A percentile compares a stretch with the other conserved stretches of the same genome.
These are phyloP conservation scores for Procambarus clarkii DNA, from an alignment of 1,140 invertebrate genomes.

Conservation along the genomic window DNA sequence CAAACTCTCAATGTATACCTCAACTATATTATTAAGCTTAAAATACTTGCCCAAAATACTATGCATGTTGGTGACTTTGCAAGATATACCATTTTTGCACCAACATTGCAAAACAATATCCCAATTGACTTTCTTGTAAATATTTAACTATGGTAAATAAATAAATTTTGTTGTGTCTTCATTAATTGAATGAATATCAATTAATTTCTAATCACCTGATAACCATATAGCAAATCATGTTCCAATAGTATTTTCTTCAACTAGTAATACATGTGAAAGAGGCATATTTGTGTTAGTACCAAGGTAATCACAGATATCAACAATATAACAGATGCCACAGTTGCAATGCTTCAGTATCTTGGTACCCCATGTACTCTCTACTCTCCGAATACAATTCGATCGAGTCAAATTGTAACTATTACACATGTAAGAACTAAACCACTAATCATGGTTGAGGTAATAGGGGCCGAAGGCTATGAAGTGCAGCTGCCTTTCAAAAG, in stretches of 20 bases:
- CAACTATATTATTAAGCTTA: no score
- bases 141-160: no score
- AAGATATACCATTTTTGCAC: background rate
- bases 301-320: background rate
- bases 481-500: background rate
- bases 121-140: no score
- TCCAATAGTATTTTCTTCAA: background rate
- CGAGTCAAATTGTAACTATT: conserved; percentile 1
- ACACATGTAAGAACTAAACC: background rate
- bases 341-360: background rate
- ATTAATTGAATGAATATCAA: background rate
- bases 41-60: no score
- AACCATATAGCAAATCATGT: background rate
- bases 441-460: background rate
- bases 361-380: background rate
- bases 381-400: background rate
- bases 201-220: background rate
- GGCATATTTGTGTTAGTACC: background rate
- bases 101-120: background rate
- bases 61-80: no score
- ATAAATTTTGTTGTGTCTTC: background rate
- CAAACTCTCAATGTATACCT: no score
- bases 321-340: background rate
- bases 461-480: conserved; percentile 1
- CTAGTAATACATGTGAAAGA: background rate